Base-by-base conservation (phyloP, 2,797 vertebrate species). In the Remorina albescens region DNA sequence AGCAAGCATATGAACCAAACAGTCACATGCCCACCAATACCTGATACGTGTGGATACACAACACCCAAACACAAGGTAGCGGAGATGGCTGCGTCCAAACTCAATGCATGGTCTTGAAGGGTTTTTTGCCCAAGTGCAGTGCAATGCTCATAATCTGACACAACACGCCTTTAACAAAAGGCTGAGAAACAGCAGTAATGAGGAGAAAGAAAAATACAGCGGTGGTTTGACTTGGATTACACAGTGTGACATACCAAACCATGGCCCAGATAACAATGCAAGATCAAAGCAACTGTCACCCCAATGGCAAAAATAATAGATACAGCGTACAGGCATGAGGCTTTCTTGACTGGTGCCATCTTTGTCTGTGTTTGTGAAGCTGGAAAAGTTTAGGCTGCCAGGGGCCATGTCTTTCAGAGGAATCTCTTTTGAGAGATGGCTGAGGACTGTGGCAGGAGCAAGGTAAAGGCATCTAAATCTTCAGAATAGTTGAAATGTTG, bases 11-110 rank as follows among this genome's bases (percentile, higher is more conserved):
- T 59, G n/a, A 18, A 19, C 1, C 7, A 10, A n/a, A 19, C 8
- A 23, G 41, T 46, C 58, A 92, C 96, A 87, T 93, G 96, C 96
- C 96, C 96, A 15, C 96, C 96, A 6, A 97, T 91, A 36, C 96
- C 97, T 0, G 96, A 96, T 0, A 84, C 89, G 68, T 97, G 96
- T 0, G 96, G 96, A 81, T 96, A 95, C 76, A 97, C 90, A 0
- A 97, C 86, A 21, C 95, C 95, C 0, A 93, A 76, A 53, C 96
- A 98, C 74, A 98, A 89, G 54, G 94, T 88, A 0, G 95, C 92
- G 50, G 90, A 84, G 2, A 98, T 91, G 46, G 96, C 96, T 0
- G 96, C 96, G 0, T 97, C 96, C 58, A 97, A 96, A 0, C 96
- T 97, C 82, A 96, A 97, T 6, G 96, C 96, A 47, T 82, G 84